Percentiles rank a stretch among this genome's conserved stretches.
These are phyloP conservation scores for Noctua janthe DNA, from an alignment of 2,888 invertebrate genomes.

Conservation along the genomic window DNA sequence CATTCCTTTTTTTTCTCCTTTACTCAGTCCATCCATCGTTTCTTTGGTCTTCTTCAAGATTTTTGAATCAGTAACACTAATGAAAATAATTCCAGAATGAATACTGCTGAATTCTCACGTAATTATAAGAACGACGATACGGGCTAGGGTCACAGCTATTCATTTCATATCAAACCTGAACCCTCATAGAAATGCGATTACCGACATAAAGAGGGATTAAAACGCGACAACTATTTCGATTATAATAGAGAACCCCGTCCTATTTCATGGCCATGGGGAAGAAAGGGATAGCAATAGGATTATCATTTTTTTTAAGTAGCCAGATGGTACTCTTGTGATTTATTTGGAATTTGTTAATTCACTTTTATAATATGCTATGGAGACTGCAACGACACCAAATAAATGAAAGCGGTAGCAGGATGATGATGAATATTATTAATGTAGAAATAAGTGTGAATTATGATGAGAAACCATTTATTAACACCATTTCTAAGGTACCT, in stretches of 20 bases:
- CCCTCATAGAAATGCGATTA: slow-evolving; percentile 54
- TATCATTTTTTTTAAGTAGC: slow-evolving; percentile 13
- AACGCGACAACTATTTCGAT: slow-evolving; percentile 53
- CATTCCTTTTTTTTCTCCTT: too few species aligned
- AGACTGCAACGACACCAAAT: background rate
- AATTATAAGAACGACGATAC: slow-evolving; percentile 7
- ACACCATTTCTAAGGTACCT: background rate
- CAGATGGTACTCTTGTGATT: slow-evolving; percentile 38
- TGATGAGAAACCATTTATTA: background rate
- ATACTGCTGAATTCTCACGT: background rate
- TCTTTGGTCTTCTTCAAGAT: background rate
- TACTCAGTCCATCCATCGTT: too few species aligned
- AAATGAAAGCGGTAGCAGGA: too few species aligned
- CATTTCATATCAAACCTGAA: slow-evolving; percentile 34
- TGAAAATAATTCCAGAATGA: slow-evolving; percentile 2
- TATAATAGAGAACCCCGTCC: slow-evolving; percentile 38
- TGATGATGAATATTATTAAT: background rate
- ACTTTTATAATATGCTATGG: background rate
- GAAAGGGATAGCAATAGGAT: slow-evolving; percentile 12
- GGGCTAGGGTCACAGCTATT: slow-evolving; percentile 16
- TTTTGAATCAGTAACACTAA: background rate
- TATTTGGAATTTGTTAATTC: slow-evolving; percentile 28
- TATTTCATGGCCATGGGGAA: slow-evolving; percentile 1
- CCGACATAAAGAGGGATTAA: slow-evolving; percentile 51
- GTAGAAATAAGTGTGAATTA: background rate